Percentiles rank a stretch among this genome's conserved stretches.
Evolutionary conservation across 2,797 vertebrate genomes (phyloP).

Genomic region (Potorous gilbertii): DNA sequence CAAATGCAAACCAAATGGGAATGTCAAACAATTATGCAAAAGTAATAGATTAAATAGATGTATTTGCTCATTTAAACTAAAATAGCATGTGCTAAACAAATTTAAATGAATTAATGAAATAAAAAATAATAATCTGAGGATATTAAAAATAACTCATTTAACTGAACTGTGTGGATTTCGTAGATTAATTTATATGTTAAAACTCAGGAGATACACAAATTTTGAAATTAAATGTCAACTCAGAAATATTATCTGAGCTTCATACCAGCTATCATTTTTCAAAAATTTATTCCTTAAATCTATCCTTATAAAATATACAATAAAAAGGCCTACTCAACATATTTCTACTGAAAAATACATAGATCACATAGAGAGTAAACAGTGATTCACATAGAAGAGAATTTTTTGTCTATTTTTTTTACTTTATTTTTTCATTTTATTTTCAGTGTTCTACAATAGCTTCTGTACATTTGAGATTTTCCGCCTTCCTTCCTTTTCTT

Average conservation of each 20-base stretch:
- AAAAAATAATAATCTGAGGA: neutral
- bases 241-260: neutral
- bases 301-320: neutral
- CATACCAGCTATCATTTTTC: neutral
- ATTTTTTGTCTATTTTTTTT: neutral
- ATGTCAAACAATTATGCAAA: neutral
- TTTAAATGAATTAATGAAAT: neutral
- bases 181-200: neutral
- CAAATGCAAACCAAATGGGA: neutral
- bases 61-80: slow-evolving; percentile 7
- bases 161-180: neutral
- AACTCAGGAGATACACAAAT: neutral
- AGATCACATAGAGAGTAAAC: neutral
- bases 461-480: no score
- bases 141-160: neutral
- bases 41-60: neutral
- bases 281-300: neutral
- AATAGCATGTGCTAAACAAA: neutral
- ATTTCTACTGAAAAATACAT: neutral
- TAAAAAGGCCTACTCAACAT: neutral
- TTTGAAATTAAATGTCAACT: neutral
- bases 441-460: no score
- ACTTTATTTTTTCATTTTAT: no score
- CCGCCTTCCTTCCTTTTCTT: no score
- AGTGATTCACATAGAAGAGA: neutral